These are phyloP conservation scores for Dunckerocampus dactyliophorus DNA, from an alignment of 2,113 vertebrate species.

Conservation along the genomic window DNA sequence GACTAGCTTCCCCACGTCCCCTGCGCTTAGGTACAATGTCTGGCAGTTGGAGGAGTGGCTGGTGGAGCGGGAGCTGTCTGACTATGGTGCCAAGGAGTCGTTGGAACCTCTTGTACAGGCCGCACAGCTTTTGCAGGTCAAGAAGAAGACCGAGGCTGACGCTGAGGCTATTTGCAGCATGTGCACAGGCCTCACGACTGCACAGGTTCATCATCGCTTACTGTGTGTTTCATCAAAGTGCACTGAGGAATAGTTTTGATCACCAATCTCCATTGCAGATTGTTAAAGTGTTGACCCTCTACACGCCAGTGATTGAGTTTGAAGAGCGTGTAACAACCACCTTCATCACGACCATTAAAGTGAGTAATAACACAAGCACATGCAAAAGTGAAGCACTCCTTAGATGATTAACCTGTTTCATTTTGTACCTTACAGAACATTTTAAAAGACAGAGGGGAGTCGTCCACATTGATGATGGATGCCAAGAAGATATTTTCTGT, in stretches of 20 bases:
- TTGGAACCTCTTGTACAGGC: slow-evolving; percentile 94
- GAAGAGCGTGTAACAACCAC: slow-evolving; percentile 90
- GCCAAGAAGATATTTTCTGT: slow-evolving; percentile 89
- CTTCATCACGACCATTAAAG: slow-evolving; percentile 90
- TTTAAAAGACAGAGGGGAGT: slow-evolving; percentile 85
- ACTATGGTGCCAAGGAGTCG: slow-evolving; percentile 86
- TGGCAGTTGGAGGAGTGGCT: slow-evolving; percentile 98
- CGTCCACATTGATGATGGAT: slow-evolving; percentile 91
- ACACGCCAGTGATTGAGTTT: slow-evolving; percentile 96
- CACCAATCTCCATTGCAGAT: slow-evolving; percentile 73
- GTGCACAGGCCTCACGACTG: slow-evolving; percentile 86
- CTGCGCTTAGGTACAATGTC: slow-evolving; percentile 83
- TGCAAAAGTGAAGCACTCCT: not conserved
- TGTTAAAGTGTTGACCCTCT: slow-evolving; percentile 92
- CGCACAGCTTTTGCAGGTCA: slow-evolving; percentile 92
- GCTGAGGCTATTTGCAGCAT: slow-evolving; percentile 89
- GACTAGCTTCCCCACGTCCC: not conserved
- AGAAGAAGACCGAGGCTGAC: slow-evolving; percentile 93
- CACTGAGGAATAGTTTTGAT: not conserved
- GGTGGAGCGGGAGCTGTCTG: slow-evolving; percentile 82
- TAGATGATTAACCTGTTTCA: not conserved
- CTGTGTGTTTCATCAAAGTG: not conserved
- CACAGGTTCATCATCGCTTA: slow-evolving; percentile 75
- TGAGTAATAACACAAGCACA: slow-evolving; percentile 49
- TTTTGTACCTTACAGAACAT: slow-evolving; percentile 69